phyloP scores from a whole-genome alignment of 2,797 vertebrate species.

The Aulostomus chinensis region DNA sequence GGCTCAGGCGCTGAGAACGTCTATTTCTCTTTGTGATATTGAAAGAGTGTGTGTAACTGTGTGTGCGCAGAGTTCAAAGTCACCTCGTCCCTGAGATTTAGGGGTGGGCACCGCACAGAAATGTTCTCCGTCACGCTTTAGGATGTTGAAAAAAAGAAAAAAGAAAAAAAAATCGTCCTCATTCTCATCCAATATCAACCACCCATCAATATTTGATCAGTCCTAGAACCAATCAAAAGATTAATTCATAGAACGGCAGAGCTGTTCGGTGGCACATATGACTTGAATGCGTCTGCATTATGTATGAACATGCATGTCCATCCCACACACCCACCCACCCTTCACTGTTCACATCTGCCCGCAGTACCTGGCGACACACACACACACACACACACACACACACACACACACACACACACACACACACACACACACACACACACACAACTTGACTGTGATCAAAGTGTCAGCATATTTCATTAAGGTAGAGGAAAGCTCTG shows the following conservation, averaged over 20 bases:
- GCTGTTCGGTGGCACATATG: conserved; percentile 72
- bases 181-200: conserved; percentile 67
- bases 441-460: conserved; percentile 74
- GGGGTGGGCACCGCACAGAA: conserved; percentile 43
- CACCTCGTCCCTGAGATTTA: conserved; percentile 74
- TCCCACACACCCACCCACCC: conserved; percentile 20
- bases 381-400: conserved; percentile 78
- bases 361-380: conserved; percentile 67
- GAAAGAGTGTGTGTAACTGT: conserved; percentile 29
- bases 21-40: conserved; percentile 52
- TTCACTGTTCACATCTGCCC: conserved; percentile 34
- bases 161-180: too few relatives aligned
- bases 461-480: conserved; percentile 75
- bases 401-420: conserved; percentile 78
- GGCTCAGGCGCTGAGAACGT: conserved; percentile 36
- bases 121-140: conserved; percentile 38
- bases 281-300: conserved; percentile 75
- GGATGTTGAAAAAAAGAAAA: too few relatives aligned
- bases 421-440: conserved; percentile 78
- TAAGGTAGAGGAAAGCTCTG: conserved; percentile 53
- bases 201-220: conserved; percentile 80
- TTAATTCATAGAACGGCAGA: conserved; percentile 67
- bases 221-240: conserved; percentile 71
- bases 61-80: conserved; percentile 72
- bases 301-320: conserved; percentile 65